Evolutionary conservation across 2,888 invertebrate genomes (phyloP).

Genomic region (Lithophane leautieri): DNA sequence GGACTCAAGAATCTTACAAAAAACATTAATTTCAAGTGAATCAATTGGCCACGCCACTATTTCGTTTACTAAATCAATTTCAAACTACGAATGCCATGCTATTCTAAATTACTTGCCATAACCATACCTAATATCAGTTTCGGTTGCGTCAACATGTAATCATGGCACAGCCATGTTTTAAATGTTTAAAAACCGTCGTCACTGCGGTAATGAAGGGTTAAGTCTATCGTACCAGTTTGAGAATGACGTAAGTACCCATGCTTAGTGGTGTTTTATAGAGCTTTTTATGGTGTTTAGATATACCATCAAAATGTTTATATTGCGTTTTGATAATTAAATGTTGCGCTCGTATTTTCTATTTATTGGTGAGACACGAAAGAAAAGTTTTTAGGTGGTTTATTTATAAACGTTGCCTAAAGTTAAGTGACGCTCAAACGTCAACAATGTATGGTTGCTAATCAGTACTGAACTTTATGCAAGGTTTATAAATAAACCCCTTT

Average conservation of each 20-base stretch:
- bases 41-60: conserved; percentile 5
- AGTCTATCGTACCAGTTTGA: background rate
- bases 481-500: too few relatives aligned
- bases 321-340: conserved; percentile 3
- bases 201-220: conserved; percentile 22
- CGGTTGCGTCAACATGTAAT: conserved; percentile 39
- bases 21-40: conserved; percentile 13
- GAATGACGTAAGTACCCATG: conserved; percentile 2
- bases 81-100: background rate
- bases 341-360: background rate
- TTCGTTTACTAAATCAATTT: conserved; percentile 30
- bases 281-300: conserved; percentile 32
- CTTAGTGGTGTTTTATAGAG: conserved; percentile 3
- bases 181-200: background rate
- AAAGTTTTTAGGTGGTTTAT: too few relatives aligned
- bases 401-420: too few relatives aligned
- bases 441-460: too few relatives aligned
- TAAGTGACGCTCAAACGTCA: too few relatives aligned
- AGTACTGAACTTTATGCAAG: too few relatives aligned
- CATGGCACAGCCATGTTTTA: conserved; percentile 5
- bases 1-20: background rate
- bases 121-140: conserved; percentile 9
- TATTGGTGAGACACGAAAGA: background rate
- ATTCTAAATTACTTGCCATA: conserved; percentile 32
- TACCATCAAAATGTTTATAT: conserved; percentile 5